Evolutionary conservation across 2,113 vertebrate genomes (phyloP).

Genomic region (Condylura cristata): DNA sequence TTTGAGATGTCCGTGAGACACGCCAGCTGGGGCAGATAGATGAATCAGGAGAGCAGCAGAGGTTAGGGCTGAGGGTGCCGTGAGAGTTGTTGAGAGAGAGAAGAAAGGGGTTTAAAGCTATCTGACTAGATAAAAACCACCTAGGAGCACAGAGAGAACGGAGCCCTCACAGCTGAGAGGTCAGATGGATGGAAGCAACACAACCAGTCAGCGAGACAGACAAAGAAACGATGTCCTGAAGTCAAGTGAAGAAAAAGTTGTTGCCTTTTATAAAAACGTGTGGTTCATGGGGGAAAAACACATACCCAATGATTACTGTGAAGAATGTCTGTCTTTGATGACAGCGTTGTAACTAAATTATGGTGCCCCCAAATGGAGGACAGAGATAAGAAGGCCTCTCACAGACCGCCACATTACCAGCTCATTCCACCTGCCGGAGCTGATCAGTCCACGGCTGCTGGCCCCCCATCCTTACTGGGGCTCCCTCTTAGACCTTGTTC

Average conservation of each 20-base stretch:
- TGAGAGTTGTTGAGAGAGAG: not conserved
- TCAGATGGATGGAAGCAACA: conserved; percentile 7
- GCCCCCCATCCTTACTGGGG: not conserved
- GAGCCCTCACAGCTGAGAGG: not conserved
- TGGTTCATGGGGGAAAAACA: not conserved
- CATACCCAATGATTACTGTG: not conserved
- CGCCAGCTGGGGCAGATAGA: not conserved
- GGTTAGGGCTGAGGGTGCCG: not conserved
- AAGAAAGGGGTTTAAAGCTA: not conserved
- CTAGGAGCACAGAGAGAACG: not conserved
- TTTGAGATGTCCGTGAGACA: not conserved
- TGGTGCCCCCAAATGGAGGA: conserved; percentile 58
- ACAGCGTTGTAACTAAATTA: not conserved
- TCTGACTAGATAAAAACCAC: not conserved
- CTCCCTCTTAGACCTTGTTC: not conserved
- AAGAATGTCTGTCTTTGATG: not conserved
- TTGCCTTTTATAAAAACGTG: conserved; percentile 24
- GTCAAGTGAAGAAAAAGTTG: not conserved
- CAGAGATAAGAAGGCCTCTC: conserved; percentile 7
- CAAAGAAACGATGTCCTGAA: not conserved
- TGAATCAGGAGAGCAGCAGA: not conserved
- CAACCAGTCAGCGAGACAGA: not conserved
- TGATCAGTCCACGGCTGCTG: not conserved
- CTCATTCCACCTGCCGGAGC: not conserved
- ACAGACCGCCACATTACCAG: not conserved